A percentile compares a stretch with the other conserved stretches of the same genome.
Conservation (phyloP, 1,140 invertebrate genomes). For the Apis florea region DNA sequence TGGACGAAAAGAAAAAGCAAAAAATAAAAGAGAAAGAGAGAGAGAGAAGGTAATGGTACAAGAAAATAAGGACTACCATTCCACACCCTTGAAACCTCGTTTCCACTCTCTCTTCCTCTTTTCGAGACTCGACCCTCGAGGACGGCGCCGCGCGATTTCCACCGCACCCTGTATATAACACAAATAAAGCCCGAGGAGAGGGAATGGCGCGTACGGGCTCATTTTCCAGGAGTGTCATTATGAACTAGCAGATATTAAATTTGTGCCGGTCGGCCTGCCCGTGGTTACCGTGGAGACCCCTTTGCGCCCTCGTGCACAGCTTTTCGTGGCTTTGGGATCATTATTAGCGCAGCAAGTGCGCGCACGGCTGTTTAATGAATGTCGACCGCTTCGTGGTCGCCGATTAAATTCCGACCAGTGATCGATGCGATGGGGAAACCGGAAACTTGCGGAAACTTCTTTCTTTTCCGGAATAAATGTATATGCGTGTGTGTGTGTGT, state of each 20-base stretch:
- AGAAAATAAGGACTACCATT: background rate
- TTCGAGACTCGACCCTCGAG: background rate
- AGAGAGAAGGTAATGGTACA: background rate
- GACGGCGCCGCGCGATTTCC: slow-evolving; percentile 10
- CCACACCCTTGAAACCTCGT: slow-evolving; percentile 16
- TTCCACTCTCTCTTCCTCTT: background rate
- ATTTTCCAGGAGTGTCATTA: slow-evolving; percentile 68
- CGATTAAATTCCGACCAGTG: slow-evolving; percentile 62
- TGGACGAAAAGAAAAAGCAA: background rate
- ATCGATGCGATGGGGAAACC: slow-evolving; percentile 39
- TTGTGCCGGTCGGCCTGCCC: slow-evolving; percentile 63
- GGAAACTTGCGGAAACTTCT: background rate
- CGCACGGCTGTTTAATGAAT: slow-evolving; percentile 59
- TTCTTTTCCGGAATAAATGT: background rate
- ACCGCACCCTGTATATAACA: slow-evolving; percentile 18
- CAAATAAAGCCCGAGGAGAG: slow-evolving; percentile 49
- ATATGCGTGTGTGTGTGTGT: no score
- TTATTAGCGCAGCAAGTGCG: slow-evolving; percentile 63
- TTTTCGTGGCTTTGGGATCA: slow-evolving; percentile 64
- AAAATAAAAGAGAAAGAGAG: background rate
- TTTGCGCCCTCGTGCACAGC: slow-evolving; percentile 58
- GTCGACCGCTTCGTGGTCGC: slow-evolving; percentile 41
- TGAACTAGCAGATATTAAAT: slow-evolving; percentile 69
- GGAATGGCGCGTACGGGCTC: slow-evolving; percentile 39
- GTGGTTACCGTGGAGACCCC: slow-evolving; percentile 65